phyloP scores from a whole-genome alignment of 1,140 invertebrate genomes.

The Mylabris phalerata region DNA sequence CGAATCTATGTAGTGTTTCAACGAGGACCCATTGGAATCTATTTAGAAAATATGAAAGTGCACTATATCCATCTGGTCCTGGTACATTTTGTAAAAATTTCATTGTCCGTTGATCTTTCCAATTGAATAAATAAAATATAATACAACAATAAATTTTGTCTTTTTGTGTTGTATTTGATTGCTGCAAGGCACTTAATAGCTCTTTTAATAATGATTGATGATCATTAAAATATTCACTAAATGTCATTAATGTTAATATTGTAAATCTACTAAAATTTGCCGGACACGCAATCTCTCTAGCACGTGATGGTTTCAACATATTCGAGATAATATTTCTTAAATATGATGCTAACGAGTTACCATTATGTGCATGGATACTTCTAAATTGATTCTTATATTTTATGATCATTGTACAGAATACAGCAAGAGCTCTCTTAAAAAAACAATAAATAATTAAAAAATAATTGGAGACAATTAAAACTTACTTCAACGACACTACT shows the following conservation, averaged over 20 bases:
- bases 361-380: neutral
- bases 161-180: neutral
- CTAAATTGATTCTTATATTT: conserved; percentile 4
- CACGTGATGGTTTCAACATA: conserved; percentile 1
- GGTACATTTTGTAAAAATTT: conserved; percentile 7
- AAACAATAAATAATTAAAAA: neutral
- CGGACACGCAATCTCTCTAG: conserved; percentile 4
- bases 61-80: conserved; percentile 7
- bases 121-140: conserved; percentile 6
- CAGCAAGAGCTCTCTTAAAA: conserved; percentile 1
- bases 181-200: conserved; percentile 5
- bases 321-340: conserved; percentile 1
- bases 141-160: conserved; percentile 9
- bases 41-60: conserved; percentile 7
- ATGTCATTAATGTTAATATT: conserved; percentile 5
- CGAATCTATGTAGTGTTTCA: conserved; percentile 1
- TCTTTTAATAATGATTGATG: conserved; percentile 1
- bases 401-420: conserved; percentile 6
- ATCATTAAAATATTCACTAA: conserved; percentile 1
- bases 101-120: conserved; percentile 3
- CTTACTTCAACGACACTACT: conserved; percentile 5
- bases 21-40: neutral
- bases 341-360: conserved; percentile 1
- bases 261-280: conserved; percentile 7
- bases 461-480: neutral